Evolutionary conservation across 2,888 invertebrate genomes (phyloP), one percentile per base, ranked within the genome.

Genomic region (Lasioglossum calceatum): DNA sequence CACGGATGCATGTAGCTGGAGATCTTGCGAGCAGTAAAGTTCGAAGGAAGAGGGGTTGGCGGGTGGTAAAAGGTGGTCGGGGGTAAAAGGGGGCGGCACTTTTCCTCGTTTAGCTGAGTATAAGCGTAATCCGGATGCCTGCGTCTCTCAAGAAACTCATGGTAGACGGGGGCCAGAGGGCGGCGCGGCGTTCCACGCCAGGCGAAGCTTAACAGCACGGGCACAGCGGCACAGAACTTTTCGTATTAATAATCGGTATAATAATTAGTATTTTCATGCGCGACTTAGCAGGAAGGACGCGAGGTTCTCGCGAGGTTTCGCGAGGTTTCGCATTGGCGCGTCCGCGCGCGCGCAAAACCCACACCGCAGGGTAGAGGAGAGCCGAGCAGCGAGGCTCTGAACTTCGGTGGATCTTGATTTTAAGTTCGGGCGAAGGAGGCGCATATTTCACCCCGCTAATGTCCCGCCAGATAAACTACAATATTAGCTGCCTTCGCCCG

Each of bases 221-320:
- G 79, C 80, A 79, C 75, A 86, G 88, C 75, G 77, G 79, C 83
- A 75, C 75, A 84, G 90, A 95, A 95, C 93, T 95, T 95, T 95
- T 95, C 95, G 91, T 95, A 95, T 95, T 95, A 95, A 95, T 95
- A 95, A 95, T 95, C 95, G 93, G 94, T 94, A 93, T 94, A 95
- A 95, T 95, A 95, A 95, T 95, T 95, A 95, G 95, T 95, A 95
- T 95, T 95, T 95, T 95, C 95, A 95, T 94, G 95, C 93, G 93
- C 95, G 95, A 95, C 94, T 95, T 95, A 94, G 93, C 95, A 95
- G 95, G 94, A 94, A 95, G 94, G 94, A 91, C 82, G 91, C 87
- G 85, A 74, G 54, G 77, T 76, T 61, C 67, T 23, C 70, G 70
- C 36, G 70, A 39, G 71, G 71, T 71, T 42, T 39, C 71, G 71